Conservation (phyloP, 2,888 invertebrate genomes). For the Latrodectus hesperus region DNA sequence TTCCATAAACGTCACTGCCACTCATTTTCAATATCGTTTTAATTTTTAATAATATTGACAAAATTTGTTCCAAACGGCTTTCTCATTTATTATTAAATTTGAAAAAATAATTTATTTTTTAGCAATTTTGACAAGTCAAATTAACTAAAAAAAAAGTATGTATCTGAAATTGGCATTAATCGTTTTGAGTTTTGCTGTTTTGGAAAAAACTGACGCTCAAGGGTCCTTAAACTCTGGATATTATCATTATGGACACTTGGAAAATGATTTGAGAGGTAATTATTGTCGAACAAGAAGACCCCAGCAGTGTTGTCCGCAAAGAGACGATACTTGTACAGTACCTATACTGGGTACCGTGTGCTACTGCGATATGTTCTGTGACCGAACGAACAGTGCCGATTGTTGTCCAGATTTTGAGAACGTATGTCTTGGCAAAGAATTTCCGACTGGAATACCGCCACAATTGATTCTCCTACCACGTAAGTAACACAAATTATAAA, state of each 20-base stretch:
- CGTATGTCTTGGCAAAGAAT: constrained; percentile 80
- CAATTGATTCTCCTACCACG: constrained; percentile 37
- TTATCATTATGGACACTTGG: constrained; percentile 9
- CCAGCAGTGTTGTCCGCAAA: constrained; percentile 82
- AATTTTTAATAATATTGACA: no score
- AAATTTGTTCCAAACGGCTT: no score
- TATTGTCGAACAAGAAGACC: constrained; percentile 72
- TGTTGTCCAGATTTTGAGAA: constrained; percentile 94
- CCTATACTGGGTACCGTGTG: constrained; percentile 89
- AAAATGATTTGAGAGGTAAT: constrained; percentile 71
- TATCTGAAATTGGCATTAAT: not conserved
- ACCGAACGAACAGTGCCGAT: constrained; percentile 83
- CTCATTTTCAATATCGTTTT: no score
- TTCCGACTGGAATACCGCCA: constrained; percentile 22
- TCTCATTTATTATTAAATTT: no score
- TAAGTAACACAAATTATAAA: constrained; percentile 26
- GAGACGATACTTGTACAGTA: constrained; percentile 87
- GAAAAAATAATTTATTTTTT: no score
- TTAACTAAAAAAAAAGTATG: not conserved
- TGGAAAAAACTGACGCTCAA: not conserved
- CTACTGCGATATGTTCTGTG: constrained; percentile 96
- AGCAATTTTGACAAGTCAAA: no score
- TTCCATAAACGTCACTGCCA: not conserved
- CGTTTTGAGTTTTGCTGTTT: not conserved
- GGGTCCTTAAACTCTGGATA: constrained; percentile 4